Evolutionary conservation across 2,888 invertebrate species (phyloP).

Genomic region (Geophilus truncorum): DNA sequence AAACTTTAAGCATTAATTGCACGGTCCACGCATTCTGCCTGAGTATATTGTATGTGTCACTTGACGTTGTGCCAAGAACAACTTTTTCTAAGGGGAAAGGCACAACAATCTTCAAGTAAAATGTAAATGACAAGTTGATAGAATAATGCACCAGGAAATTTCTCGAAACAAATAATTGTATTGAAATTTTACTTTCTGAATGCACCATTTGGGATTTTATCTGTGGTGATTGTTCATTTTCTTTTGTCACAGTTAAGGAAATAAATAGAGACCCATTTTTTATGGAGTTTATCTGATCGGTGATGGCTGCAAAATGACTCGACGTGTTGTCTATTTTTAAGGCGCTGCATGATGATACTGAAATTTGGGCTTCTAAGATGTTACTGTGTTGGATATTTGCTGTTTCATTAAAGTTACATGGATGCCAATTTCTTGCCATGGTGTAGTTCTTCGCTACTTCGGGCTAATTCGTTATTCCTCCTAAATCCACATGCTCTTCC

Average conservation of each 20-base stretch:
- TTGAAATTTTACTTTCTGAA: neutral
- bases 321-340: neutral
- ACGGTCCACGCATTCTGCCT: neutral
- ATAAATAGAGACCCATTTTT: neutral
- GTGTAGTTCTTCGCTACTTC: no score
- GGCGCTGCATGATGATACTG: neutral
- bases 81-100: neutral
- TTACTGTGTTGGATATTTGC: neutral
- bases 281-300: neutral
- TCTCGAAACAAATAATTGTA: neutral
- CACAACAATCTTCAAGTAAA: neutral
- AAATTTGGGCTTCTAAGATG: neutral
- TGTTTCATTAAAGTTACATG: neutral
- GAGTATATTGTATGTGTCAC: neutral
- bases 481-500: no score
- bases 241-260: neutral
- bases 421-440: neutral
- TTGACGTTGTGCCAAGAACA: neutral
- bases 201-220: neutral
- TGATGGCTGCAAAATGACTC: neutral
- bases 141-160: neutral
- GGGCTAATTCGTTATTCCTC: no score
- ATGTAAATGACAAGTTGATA: neutral
- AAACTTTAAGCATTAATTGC: neutral
- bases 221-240: neutral